phyloP scores from a whole-genome alignment of 2,113 vertebrate genomes.

The Stegostoma tigrinum region DNA sequence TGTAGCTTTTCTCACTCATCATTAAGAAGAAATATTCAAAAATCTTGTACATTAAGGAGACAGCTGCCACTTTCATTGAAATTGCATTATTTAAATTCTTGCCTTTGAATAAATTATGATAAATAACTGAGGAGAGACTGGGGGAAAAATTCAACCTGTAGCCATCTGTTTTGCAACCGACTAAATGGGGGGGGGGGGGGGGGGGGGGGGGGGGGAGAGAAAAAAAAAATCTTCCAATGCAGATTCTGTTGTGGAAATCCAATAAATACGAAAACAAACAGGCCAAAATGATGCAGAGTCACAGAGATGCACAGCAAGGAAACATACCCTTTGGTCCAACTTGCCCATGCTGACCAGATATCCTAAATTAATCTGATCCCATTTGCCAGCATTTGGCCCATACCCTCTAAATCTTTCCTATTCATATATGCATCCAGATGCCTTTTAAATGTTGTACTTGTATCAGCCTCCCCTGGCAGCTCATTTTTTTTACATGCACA shows the following conservation, averaged over 20 bases:
- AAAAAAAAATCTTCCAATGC: background rate
- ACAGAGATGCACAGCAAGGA: no score
- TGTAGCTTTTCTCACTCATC: background rate
- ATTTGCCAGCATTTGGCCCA: no score
- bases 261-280: background rate
- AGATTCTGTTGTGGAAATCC: background rate
- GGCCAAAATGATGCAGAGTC: background rate
- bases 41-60: background rate
- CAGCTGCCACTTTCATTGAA: background rate
- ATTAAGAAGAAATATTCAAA: background rate
- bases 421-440: no score
- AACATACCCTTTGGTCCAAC: no score
- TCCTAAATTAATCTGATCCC: no score
- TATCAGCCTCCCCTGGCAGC: no score
- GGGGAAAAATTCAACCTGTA: background rate
- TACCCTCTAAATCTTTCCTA: no score
- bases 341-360: no score
- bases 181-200: background rate
- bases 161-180: background rate
- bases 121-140: background rate
- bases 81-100: background rate
- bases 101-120: background rate
- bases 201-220: no score
- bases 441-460: no score
- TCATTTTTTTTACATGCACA: no score